Evolutionary conservation across 2,888 invertebrate species (phyloP).

Genomic region (Philereme transversata): DNA sequence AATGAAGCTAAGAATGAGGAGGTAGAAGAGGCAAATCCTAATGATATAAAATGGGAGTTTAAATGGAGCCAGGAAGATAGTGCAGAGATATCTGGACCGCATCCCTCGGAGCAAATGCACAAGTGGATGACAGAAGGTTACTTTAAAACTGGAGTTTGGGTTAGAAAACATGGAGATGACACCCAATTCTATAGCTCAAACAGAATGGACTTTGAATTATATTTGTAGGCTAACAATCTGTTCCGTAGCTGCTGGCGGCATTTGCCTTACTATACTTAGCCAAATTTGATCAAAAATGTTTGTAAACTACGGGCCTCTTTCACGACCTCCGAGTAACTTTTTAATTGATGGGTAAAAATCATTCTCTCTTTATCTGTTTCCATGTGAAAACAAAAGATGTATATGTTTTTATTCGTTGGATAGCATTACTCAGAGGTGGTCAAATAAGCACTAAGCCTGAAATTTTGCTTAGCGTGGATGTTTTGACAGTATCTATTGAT

Average conservation of each 20-base stretch:
- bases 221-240: constrained; percentile 81
- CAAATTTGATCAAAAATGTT: too few species aligned
- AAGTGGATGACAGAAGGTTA: constrained; percentile 93
- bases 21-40: constrained; percentile 56
- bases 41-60: constrained; percentile 92
- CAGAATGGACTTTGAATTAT: constrained; percentile 97
- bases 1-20: constrained; percentile 39
- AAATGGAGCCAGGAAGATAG: constrained; percentile 92
- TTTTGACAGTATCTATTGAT: too few species aligned
- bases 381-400: too few species aligned
- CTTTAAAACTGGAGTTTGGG: constrained; percentile 94
- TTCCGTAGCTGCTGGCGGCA: background rate
- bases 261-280: too few species aligned
- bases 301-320: too few species aligned
- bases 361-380: too few species aligned
- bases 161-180: constrained; percentile 89
- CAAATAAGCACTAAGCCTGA: too few species aligned
- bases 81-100: constrained; percentile 92
- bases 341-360: too few species aligned
- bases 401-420: too few species aligned
- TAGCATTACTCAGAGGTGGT: too few species aligned
- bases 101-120: constrained; percentile 94
- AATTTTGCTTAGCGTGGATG: too few species aligned
- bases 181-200: constrained; percentile 93
- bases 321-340: too few species aligned